Evolutionary conservation across 1,140 invertebrate genomes (phyloP).

Genomic region (Listronotus oregonensis): DNA sequence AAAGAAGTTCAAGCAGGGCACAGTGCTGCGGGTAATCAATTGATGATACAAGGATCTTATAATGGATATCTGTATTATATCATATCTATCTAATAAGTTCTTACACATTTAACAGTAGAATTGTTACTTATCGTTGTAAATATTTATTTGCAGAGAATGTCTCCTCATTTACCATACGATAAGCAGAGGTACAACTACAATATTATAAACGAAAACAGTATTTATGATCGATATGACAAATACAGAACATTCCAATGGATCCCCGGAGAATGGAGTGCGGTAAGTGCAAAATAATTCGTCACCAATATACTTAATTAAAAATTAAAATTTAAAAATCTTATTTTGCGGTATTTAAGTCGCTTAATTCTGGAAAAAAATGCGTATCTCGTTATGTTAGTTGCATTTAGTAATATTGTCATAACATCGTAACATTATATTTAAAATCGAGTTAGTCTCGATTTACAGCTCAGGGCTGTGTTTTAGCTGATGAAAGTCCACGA

Average conservation of each 20-base stretch:
- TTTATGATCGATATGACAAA: conserved; percentile 18
- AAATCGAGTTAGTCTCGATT: no score
- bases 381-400: not conserved
- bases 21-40: no score
- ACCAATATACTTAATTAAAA: no score
- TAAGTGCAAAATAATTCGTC: conserved; percentile 13
- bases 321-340: no score
- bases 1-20: no score
- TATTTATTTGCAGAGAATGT: conserved; percentile 5
- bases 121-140: not conserved
- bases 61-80: no score
- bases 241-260: conserved; percentile 37
- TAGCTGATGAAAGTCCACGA: no score
- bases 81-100: not conserved
- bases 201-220: conserved; percentile 13
- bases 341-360: no score
- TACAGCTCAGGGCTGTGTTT: no score
- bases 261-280: conserved; percentile 32
- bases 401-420: not conserved
- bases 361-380: no score
- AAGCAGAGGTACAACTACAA: conserved; percentile 26
- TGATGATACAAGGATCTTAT: no score
- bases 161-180: conserved; percentile 9
- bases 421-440: no score
- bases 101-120: not conserved